Percentiles rank a stretch among this genome's conserved stretches.
These are phyloP conservation scores for Criorhina ranunculi DNA, from an alignment of 2,888 invertebrate genomes.

Conservation along the genomic window DNA sequence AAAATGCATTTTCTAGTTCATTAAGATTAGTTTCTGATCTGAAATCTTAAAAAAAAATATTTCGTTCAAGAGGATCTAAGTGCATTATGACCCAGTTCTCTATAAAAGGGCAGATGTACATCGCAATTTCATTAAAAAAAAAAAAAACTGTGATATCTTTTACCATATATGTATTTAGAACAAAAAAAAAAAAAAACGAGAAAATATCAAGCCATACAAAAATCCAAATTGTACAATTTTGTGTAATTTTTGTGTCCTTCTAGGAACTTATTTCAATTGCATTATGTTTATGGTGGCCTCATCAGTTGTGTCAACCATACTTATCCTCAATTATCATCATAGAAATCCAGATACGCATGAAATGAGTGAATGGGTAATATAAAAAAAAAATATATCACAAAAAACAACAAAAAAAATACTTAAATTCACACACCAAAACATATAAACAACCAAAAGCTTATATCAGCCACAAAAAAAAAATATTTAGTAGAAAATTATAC, in stretches of 20 bases:
- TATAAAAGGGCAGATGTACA: conserved; percentile 26
- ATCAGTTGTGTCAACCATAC: conserved; percentile 98
- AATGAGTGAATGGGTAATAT: conserved; percentile 97
- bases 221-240: conserved; percentile 81
- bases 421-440: conserved; percentile 63
- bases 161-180: conserved; percentile 55
- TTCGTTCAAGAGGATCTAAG: conserved; percentile 14
- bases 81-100: conserved; percentile 2
- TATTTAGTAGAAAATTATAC: conserved; percentile 44
- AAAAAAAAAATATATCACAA: conserved; percentile 79
- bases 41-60: neutral
- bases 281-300: conserved; percentile 99
- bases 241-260: conserved; percentile 86
- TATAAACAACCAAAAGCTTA: conserved; percentile 41
- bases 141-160: conserved; percentile 30
- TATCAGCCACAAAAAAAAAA: conserved; percentile 48
- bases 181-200: conserved; percentile 65
- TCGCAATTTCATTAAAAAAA: conserved; percentile 54
- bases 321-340: conserved; percentile 99
- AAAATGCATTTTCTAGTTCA: conserved; percentile 21
- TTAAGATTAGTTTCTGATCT: conserved; percentile 15
- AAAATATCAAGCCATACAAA: conserved; percentile 67
- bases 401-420: conserved; percentile 65
- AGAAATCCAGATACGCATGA: conserved; percentile 98
- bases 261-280: conserved; percentile 99